A percentile compares a stretch with the other conserved stretches of the same genome.
These are phyloP conservation scores for Gadus chalcogrammus DNA, from an alignment of 2,113 vertebrate species.

Conservation along the genomic window DNA sequence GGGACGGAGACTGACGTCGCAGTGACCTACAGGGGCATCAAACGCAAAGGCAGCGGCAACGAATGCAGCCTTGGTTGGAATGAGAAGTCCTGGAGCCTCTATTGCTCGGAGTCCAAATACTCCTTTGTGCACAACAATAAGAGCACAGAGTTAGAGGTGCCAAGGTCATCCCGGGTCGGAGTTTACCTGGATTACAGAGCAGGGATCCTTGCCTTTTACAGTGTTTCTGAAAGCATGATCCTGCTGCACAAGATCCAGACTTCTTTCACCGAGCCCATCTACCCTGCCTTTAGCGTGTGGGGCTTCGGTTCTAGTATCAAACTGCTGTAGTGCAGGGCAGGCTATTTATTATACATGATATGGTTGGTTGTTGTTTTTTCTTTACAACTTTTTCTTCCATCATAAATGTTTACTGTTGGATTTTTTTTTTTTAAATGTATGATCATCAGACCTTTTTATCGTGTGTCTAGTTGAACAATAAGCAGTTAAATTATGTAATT, in stretches of 20 bases:
- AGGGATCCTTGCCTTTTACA: constrained; percentile 75
- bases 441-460: neutral
- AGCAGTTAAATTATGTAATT: too few species aligned
- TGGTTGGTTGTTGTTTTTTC: neutral
- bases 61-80: constrained; percentile 79
- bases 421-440: neutral
- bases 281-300: constrained; percentile 81
- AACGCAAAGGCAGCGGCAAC: constrained; percentile 72
- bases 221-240: constrained; percentile 67
- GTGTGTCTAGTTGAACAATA: too few species aligned
- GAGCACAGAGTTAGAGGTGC: constrained; percentile 61
- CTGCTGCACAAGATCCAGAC: constrained; percentile 73
- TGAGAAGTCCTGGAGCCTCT: constrained; percentile 80
- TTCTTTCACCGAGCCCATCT: constrained; percentile 74
- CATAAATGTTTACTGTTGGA: neutral
- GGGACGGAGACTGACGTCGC: constrained; percentile 76
- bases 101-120: constrained; percentile 76
- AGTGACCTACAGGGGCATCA: constrained; percentile 71
- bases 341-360: neutral
- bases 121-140: constrained; percentile 78
- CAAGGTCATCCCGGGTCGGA: constrained; percentile 64
- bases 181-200: constrained; percentile 73
- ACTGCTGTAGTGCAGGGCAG: constrained; percentile 36
- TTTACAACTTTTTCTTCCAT: too few species aligned
- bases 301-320: constrained; percentile 65